Percentiles rank a stretch among this genome's conserved stretches.
Conservation (phyloP, 92 coral and sea anemone genomes). For the Pocillopora grandis region DNA sequence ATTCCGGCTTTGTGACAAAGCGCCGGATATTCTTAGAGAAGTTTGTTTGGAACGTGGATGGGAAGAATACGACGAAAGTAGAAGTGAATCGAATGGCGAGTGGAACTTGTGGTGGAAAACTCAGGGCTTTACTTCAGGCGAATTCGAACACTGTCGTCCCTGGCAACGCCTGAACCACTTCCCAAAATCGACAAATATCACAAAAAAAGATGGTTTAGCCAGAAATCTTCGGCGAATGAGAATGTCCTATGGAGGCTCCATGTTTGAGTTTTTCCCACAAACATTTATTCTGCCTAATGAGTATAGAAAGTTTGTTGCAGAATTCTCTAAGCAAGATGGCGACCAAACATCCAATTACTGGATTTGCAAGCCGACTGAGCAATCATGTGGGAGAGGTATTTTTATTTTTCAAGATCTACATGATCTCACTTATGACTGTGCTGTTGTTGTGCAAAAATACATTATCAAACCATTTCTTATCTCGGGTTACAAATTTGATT, state of each 20-base stretch:
- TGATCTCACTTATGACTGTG: conserved; percentile 84
- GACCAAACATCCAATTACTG: conserved; percentile 49
- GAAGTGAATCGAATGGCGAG: conserved; percentile 42
- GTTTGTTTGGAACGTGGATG: conserved; percentile 84
- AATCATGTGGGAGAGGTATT: conserved; percentile 83
- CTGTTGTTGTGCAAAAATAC: conserved; percentile 83
- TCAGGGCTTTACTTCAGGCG: conserved; percentile 77
- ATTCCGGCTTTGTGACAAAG: conserved; percentile 76
- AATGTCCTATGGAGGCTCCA: conserved; percentile 69
- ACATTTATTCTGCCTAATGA: conserved; percentile 84
- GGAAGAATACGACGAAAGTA: conserved; percentile 67
- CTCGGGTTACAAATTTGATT: conserved; percentile 83
- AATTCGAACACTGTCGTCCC: conserved; percentile 79
- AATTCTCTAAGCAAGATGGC: conserved; percentile 68
- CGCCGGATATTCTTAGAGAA: conserved; percentile 78
- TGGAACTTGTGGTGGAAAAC: conserved; percentile 94
- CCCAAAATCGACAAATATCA: conserved; percentile 76
- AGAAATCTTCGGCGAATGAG: conserved; percentile 85
- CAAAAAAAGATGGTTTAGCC: conserved; percentile 82
- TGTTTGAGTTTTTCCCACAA: conserved; percentile 70
- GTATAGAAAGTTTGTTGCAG: conserved; percentile 79
- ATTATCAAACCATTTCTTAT: conserved; percentile 75
- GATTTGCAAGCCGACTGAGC: conserved; percentile 88
- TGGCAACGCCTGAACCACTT: conserved; percentile 95
- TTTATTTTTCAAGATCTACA: conserved; percentile 71